Percentiles rank a stretch among this genome's conserved stretches.
phyloP scores from a whole-genome alignment of 2,113 vertebrate genomes.

The Eubucco bourcierii region DNA sequence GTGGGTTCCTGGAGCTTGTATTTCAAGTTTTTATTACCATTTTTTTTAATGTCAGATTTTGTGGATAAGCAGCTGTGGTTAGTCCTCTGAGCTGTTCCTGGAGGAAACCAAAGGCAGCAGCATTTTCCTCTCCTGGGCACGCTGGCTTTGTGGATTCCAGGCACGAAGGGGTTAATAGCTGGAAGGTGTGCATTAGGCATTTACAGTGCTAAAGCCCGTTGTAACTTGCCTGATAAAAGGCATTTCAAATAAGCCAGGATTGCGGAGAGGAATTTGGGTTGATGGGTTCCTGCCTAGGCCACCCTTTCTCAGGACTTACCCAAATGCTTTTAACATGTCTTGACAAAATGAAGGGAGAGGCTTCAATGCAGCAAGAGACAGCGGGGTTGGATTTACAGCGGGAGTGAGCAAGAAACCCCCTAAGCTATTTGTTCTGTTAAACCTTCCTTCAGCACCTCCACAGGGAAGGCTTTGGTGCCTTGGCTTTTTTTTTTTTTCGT shows the following conservation, averaged over 20 bases:
- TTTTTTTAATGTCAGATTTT: background rate
- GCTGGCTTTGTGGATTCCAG: background rate
- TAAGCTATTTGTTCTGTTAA: background rate
- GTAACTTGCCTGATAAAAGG: constrained; percentile 73
- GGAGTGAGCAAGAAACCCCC: background rate
- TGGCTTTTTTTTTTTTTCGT: background rate
- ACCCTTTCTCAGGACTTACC: constrained; percentile 66
- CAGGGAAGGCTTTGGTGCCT: background rate
- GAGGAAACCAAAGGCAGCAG: background rate
- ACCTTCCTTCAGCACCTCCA: background rate
- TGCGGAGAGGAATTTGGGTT: constrained; percentile 68
- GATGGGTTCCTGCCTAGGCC: constrained; percentile 69
- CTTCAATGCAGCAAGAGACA: background rate
- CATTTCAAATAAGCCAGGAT: constrained; percentile 62
- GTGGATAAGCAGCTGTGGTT: background rate
- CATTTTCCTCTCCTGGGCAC: background rate
- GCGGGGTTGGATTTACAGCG: background rate
- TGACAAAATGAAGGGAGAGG: constrained; percentile 62
- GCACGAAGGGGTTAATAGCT: constrained; percentile 35
- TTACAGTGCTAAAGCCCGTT: constrained; percentile 18
- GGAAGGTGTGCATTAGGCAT: background rate
- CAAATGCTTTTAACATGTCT: constrained; percentile 60
- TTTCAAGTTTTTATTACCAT: background rate
- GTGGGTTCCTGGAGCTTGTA: background rate
- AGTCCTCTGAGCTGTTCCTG: background rate